A percentile compares a stretch with the other conserved stretches of the same genome.
Conservation (phyloP, 2,888 invertebrate species). For the Brachyopa scutellaris region DNA sequence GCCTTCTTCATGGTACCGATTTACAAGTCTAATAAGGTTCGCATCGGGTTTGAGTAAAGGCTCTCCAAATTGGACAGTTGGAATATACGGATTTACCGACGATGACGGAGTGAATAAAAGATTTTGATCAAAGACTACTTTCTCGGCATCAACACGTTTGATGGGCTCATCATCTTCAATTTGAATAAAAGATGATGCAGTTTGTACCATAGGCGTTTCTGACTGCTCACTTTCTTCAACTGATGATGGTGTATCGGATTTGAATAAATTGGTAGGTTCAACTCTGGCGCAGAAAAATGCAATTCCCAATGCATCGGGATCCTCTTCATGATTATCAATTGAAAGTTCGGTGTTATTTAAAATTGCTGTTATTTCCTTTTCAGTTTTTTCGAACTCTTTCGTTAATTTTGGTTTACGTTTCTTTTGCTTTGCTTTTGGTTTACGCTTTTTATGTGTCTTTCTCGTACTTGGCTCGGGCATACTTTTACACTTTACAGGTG, state of each 20-base stretch:
- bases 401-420: slow-evolving; percentile 77
- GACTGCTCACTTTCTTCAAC: slow-evolving; percentile 22
- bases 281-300: slow-evolving; percentile 37
- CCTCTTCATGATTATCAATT: slow-evolving; percentile 52
- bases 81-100: slow-evolving; percentile 68
- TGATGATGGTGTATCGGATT: neutral
- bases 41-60: slow-evolving; percentile 34
- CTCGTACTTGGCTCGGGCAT: slow-evolving; percentile 29
- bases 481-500: neutral
- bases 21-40: slow-evolving; percentile 76
- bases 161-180: slow-evolving; percentile 77
- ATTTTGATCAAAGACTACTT: slow-evolving; percentile 72
- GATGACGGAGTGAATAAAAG: slow-evolving; percentile 75
- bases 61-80: slow-evolving; percentile 20
- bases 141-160: slow-evolving; percentile 53
- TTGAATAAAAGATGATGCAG: slow-evolving; percentile 78
- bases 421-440: slow-evolving; percentile 41
- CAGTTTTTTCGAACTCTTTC: slow-evolving; percentile 76
- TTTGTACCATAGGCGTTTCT: slow-evolving; percentile 55
- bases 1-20: slow-evolving; percentile 77
- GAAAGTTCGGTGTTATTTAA: slow-evolving; percentile 73
- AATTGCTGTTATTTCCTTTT: slow-evolving; percentile 76
- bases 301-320: slow-evolving; percentile 23
- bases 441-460: slow-evolving; percentile 35
- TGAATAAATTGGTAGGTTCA: neutral